Evolutionary conservation across 1,140 invertebrate species (phyloP).

Genomic region (Neodiprion pinetum): DNA sequence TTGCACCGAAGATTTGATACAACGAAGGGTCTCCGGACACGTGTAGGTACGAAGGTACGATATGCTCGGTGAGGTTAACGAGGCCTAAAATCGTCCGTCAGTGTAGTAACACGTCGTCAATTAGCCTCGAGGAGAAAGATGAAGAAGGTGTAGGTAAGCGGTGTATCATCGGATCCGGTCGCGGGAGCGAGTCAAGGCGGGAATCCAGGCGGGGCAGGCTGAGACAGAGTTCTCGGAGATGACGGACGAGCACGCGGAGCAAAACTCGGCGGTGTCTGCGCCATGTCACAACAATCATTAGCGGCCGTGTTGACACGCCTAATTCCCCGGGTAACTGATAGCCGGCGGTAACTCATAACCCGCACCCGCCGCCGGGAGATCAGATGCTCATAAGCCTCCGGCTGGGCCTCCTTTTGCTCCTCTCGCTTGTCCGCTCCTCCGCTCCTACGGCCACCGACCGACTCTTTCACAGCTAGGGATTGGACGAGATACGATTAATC

Average conservation of each 20-base stretch:
- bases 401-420: neutral
- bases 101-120: too few relatives aligned
- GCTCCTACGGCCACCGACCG: slow-evolving; percentile 29
- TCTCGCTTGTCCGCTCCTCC: slow-evolving; percentile 20
- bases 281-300: slow-evolving; percentile 29
- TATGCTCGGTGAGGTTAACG: too few relatives aligned
- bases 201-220: neutral
- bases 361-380: neutral
- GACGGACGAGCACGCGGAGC: too few relatives aligned
- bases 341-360: slow-evolving; percentile 30
- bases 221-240: too few relatives aligned
- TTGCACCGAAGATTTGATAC: too few relatives aligned
- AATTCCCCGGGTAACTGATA: slow-evolving; percentile 31
- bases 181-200: neutral
- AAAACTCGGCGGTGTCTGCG: too few relatives aligned
- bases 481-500: too few relatives aligned
- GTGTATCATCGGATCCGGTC: neutral
- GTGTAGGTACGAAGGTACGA: too few relatives aligned
- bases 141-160: too few relatives aligned
- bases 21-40: too few relatives aligned
- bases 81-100: too few relatives aligned
- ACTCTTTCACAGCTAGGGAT: neutral
- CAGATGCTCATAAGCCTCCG: neutral
- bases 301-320: slow-evolving; percentile 25
- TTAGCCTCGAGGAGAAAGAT: too few relatives aligned